Base-by-base conservation (phyloP, 2,888 invertebrate species). In the Pandemis heparana region DNA sequence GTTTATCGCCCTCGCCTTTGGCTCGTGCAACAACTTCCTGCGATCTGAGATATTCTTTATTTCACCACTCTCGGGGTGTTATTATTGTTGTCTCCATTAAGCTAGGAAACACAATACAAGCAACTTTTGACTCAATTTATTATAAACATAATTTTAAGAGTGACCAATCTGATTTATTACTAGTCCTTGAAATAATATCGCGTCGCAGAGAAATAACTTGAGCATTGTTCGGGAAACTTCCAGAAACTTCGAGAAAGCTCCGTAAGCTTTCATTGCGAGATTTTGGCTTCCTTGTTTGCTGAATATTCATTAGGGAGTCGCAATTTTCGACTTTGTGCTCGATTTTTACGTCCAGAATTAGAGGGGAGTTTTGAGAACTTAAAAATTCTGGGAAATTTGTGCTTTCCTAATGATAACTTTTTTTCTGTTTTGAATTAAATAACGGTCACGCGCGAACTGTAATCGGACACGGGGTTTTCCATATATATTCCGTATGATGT, bases 221-320 rank as follows among this genome's bases (percentile, higher is more conserved):
- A n/a, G 32, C 65, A 51, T 51, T 51, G 65, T 65, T 65, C 12
- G 65, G 14, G 32, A 46, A 63, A 48, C 38, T 65, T 51, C 51
- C 32, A 48, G 32, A 48, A 64, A n/a, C 14, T 16, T 32, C 48
- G 14, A 2, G 56, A 56, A 56, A 51, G n/a, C 51, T 23, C 38
- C 8, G 63, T 65, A n/a, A 65, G 65, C 63, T 63, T 32, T 16
- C 51, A 51, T 65, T 51, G 23, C 46, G 61, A 23, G 63, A 65
- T 65, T 65, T 64, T 5, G 48, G 18, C 41, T 62, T 51, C 65
- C 38, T n/a, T 64, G 64, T 64, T 64, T 64, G 8, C 32, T 6
- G 10, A 48, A 65, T 65, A 65, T 65, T 65, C 65, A 65, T 51
- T 65, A 38, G 16, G n/a, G 32, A 7, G 60, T 14, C 32, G 38